Conservation (phyloP, 2,113 vertebrate genomes). For the Boulengeromyrus knoepffleri region DNA sequence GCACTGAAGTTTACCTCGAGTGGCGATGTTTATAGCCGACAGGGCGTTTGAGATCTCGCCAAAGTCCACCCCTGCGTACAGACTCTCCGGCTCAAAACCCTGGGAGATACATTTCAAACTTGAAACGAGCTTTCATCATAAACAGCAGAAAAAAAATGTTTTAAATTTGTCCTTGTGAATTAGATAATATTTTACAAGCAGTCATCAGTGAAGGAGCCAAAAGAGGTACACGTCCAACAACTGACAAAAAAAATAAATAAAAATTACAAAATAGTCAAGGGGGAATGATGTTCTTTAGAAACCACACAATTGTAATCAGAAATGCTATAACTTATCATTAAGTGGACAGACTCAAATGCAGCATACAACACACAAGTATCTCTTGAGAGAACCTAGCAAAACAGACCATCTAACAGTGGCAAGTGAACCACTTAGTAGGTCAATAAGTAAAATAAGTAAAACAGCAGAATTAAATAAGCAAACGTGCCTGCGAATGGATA, state of each 20-base stretch:
- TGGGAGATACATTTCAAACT: conserved; percentile 41
- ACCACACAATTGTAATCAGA: background rate
- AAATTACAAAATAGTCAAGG: background rate
- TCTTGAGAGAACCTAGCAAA: background rate
- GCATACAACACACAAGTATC: background rate
- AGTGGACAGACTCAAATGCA: background rate
- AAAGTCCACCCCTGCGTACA: conserved; percentile 84
- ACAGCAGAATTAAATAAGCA: background rate
- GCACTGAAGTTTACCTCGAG: conserved; percentile 71
- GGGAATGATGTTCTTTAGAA: background rate
- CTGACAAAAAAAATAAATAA: background rate
- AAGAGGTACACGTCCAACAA: background rate
- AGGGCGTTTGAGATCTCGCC: conserved; percentile 78
- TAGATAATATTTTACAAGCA: background rate
- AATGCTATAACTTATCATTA: background rate
- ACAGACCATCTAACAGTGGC: background rate
- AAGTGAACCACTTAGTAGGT: background rate
- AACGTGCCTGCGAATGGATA: background rate
- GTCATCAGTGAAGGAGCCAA: background rate
- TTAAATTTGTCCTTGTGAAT: background rate
- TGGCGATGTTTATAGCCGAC: conserved; percentile 81
- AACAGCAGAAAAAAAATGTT: background rate
- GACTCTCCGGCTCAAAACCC: conserved; percentile 83
- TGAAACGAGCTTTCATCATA: background rate
- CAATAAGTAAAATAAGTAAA: background rate